Conservation (phyloP, 2,888 invertebrate species). For the Cenopis cana region DNA sequence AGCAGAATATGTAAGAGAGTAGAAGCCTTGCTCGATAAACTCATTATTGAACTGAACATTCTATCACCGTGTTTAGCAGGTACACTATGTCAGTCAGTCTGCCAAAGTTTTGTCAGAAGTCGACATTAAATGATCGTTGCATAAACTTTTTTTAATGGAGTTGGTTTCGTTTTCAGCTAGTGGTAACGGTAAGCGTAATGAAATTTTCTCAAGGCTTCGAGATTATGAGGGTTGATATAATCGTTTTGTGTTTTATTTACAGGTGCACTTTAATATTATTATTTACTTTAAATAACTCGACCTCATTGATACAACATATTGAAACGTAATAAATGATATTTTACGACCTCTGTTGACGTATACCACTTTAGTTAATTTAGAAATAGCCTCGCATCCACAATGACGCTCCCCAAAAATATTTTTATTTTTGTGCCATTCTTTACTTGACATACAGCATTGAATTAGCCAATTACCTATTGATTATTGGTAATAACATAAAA, state of each 20-base stretch:
- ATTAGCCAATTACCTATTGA: neutral
- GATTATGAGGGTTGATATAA: neutral
- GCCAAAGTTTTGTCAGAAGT: neutral
- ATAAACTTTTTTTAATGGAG: neutral
- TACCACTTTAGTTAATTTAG: slow-evolving; percentile 44
- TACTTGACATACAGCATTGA: neutral
- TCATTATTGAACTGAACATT: neutral
- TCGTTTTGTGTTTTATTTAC: too few relatives aligned
- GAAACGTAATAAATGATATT: slow-evolving; percentile 25
- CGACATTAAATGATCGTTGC: neutral
- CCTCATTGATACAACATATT: slow-evolving; percentile 10
- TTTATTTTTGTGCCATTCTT: neutral
- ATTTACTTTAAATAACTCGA: neutral
- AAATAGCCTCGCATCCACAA: slow-evolving; percentile 44
- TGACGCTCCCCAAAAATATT: neutral
- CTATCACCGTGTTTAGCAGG: neutral
- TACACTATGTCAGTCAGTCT: neutral
- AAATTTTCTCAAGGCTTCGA: neutral
- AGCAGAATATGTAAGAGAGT: neutral
- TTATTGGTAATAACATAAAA: neutral
- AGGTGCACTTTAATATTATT: neutral
- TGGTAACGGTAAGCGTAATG: neutral
- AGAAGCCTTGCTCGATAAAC: neutral
- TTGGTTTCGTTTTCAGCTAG: slow-evolving; percentile 6
- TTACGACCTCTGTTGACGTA: slow-evolving; percentile 29